A percentile compares a stretch with the other conserved stretches of the same genome.
Evolutionary conservation across 2,888 invertebrate genomes (phyloP).

Genomic region (Dicyrtomina minuta): DNA sequence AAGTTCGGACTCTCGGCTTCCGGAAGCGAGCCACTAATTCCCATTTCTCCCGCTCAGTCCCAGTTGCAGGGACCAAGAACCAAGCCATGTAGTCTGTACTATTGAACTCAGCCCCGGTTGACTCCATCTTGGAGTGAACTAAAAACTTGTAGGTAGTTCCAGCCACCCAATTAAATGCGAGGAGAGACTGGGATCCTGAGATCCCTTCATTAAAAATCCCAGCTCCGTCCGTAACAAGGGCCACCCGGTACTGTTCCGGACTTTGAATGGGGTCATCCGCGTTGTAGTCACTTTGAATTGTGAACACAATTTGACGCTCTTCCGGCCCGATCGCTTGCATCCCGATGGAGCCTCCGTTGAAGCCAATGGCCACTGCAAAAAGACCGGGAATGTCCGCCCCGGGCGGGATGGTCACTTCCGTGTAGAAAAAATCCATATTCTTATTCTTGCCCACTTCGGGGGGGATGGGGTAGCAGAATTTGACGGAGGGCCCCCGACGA

Average conservation of each 20-base stretch:
- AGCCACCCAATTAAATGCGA: slow-evolving; percentile 43
- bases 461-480: slow-evolving; percentile 33
- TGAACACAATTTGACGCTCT: slow-evolving; percentile 46
- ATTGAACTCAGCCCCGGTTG: too few relatives aligned
- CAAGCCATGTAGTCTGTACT: slow-evolving; percentile 46
- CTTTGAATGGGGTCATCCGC: slow-evolving; percentile 43
- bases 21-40: slow-evolving; percentile 42
- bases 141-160: slow-evolving; percentile 44
- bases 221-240: slow-evolving; percentile 38
- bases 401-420: slow-evolving; percentile 44
- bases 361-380: slow-evolving; percentile 48
- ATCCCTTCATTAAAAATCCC: slow-evolving; percentile 45
- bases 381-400: slow-evolving; percentile 42
- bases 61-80: slow-evolving; percentile 40
- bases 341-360: slow-evolving; percentile 49
- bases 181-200: slow-evolving; percentile 44
- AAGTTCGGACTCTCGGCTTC: slow-evolving; percentile 40
- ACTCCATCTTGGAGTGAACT: slow-evolving; percentile 35
- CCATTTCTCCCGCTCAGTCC: slow-evolving; percentile 37
- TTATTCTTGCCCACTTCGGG: background rate
- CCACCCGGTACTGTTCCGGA: slow-evolving; percentile 46
- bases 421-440: slow-evolving; percentile 48
- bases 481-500: slow-evolving; percentile 48
- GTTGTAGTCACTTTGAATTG: slow-evolving; percentile 45
- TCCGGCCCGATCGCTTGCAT: slow-evolving; percentile 44